Conservation (phyloP, 2,113 vertebrate genomes). For the Ammodytes dubius region DNA sequence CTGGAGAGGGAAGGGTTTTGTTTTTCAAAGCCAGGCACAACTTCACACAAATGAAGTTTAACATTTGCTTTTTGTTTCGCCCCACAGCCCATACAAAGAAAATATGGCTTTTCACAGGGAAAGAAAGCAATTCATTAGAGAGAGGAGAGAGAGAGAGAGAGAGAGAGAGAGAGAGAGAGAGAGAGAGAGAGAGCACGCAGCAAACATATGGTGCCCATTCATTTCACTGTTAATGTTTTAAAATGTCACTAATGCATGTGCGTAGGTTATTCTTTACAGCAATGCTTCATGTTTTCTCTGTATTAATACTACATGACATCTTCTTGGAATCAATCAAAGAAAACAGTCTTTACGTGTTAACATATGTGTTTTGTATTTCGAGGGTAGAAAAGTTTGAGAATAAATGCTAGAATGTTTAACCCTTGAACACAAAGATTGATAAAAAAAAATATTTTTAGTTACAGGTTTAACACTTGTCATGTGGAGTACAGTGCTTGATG, state of each 20-base stretch:
- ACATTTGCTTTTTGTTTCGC: slow-evolving; percentile 78
- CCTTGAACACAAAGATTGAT: not conserved
- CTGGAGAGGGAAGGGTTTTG: slow-evolving; percentile 56
- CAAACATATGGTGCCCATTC: slow-evolving; percentile 53
- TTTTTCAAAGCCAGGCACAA: slow-evolving; percentile 74
- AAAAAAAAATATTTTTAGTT: not conserved
- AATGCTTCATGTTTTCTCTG: slow-evolving; percentile 35
- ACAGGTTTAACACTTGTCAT: not conserved
- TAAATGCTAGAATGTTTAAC: slow-evolving; percentile 17
- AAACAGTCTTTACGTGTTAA: slow-evolving; percentile 21
- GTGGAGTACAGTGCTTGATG: not conserved
- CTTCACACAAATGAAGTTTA: slow-evolving; percentile 68
- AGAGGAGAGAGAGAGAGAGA: not conserved
- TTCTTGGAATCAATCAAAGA: slow-evolving; percentile 51
- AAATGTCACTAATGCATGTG: slow-evolving; percentile 54
- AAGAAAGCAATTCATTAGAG: slow-evolving; percentile 48
- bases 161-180: no score
- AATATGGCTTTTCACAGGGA: slow-evolving; percentile 55
- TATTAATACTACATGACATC: slow-evolving; percentile 26
- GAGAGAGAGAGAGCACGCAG: slow-evolving; percentile 9
- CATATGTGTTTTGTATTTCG: slow-evolving; percentile 19
- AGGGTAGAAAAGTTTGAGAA: slow-evolving; percentile 13
- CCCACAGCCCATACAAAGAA: slow-evolving; percentile 54
- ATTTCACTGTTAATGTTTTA: slow-evolving; percentile 74
- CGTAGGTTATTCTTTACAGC: slow-evolving; percentile 48